Percentiles rank a stretch among this genome's conserved stretches.
Evolutionary conservation across 2,888 invertebrate genomes (phyloP).

Genomic region (Lasioglossum lativentre): DNA sequence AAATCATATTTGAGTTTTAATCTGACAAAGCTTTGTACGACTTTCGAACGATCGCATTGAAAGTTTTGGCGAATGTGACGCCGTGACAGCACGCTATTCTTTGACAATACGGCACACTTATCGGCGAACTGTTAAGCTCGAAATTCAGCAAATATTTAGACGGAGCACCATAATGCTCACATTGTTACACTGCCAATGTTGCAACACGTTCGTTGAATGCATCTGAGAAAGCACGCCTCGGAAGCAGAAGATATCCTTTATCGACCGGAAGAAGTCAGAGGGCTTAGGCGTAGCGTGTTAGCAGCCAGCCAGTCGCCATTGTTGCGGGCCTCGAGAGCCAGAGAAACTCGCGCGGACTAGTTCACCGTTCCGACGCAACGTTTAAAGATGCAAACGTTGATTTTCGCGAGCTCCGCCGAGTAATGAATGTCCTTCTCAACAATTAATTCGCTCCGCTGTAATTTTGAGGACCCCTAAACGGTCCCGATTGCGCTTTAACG

Average conservation of each 20-base stretch:
- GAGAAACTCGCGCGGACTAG: slow-evolving; percentile 1
- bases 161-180: slow-evolving; percentile 13
- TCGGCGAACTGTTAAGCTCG: not conserved
- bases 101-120: not conserved
- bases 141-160: slow-evolving; percentile 14
- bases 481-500: not conserved
- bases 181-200: slow-evolving; percentile 37
- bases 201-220: slow-evolving; percentile 24
- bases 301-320: slow-evolving; percentile 6
- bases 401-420: not conserved
- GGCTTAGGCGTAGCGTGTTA: slow-evolving; percentile 42
- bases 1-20: not conserved
- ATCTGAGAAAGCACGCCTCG: slow-evolving; percentile 28
- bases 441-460: not conserved
- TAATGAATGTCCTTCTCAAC: not conserved
- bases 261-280: slow-evolving; percentile 57
- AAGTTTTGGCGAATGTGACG: not conserved
- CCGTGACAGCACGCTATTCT: not conserved
- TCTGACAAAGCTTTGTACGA: not conserved
- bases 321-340: slow-evolving; percentile 15
- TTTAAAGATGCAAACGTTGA: slow-evolving; percentile 10
- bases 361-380: not conserved
- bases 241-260: slow-evolving; percentile 48
- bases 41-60: not conserved
- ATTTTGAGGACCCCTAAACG: not conserved